Percentiles rank a stretch among this genome's conserved stretches.
phyloP scores from a whole-genome alignment of 2,797 vertebrate genomes.

The Avahi laniger region DNA sequence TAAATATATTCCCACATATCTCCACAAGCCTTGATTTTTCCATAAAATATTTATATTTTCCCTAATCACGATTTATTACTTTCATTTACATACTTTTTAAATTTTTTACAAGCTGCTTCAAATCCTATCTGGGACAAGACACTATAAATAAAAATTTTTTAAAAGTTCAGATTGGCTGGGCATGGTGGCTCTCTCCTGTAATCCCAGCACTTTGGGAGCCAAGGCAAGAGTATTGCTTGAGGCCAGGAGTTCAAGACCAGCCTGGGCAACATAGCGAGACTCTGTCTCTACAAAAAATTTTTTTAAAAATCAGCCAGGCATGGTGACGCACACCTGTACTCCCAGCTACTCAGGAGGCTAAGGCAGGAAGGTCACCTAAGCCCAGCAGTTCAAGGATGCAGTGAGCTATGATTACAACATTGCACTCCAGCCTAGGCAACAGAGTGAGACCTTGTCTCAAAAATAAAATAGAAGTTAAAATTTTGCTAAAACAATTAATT shows the following conservation, averaged over 20 bases:
- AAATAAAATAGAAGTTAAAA: background rate
- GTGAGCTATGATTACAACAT: background rate
- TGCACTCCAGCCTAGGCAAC: background rate
- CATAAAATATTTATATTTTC: background rate
- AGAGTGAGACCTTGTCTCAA: background rate
- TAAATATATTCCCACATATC: background rate
- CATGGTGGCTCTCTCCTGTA: background rate
- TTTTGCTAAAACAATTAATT: background rate
- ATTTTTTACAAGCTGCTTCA: background rate
- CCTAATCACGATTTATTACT: background rate
- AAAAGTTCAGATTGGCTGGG: background rate
- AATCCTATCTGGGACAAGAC: background rate
- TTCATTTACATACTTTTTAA: background rate
- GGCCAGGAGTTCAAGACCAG: background rate
- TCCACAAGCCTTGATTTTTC: background rate
- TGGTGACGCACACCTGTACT: background rate
- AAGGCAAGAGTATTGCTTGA: background rate
- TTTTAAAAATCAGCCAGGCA: background rate
- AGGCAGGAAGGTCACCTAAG: background rate
- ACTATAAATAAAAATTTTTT: background rate
- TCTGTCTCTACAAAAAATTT: background rate
- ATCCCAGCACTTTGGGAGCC: background rate
- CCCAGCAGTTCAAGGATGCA: background rate
- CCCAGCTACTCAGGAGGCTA: background rate
- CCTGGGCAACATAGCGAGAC: too few species aligned